Percentiles rank a stretch among this genome's conserved stretches.
These are phyloP conservation scores for Argentina silus DNA, from an alignment of 2,797 vertebrate species.

Conservation along the genomic window DNA sequence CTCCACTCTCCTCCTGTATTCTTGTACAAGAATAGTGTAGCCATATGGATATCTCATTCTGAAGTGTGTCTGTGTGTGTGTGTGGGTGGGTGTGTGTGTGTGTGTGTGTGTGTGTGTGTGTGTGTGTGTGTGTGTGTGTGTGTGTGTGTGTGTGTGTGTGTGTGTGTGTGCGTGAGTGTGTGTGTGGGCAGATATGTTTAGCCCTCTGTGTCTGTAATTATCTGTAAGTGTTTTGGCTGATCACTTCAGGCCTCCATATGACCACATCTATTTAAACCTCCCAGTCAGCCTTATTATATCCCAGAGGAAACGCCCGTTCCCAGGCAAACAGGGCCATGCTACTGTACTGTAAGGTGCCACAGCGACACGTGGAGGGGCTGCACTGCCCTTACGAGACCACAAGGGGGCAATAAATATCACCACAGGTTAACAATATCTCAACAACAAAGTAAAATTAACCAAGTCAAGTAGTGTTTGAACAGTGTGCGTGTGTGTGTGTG, in stretches of 20 bases:
- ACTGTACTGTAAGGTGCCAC: not conserved
- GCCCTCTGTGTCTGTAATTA: constrained; percentile 1
- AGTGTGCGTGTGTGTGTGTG: not conserved
- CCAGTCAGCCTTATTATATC: not conserved
- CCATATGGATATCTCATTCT: too few species aligned
- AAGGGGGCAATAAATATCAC: not conserved
- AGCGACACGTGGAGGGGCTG: not conserved
- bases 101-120: too few species aligned
- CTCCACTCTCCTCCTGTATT: too few species aligned
- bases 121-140: too few species aligned
- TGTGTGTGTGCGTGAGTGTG: not conserved
- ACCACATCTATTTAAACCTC: not conserved
- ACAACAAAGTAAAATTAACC: not conserved
- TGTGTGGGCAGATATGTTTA: not conserved
- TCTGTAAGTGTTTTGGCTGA: not conserved
- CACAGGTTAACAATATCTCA: not conserved
- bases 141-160: too few species aligned
- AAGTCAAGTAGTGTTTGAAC: not conserved
- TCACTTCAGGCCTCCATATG: not conserved
- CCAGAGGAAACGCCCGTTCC: not conserved
- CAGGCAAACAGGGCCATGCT: not conserved
- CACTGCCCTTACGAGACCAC: not conserved
- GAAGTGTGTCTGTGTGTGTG: too few species aligned
- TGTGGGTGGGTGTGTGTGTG: too few species aligned
- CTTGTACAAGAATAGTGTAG: too few species aligned